Percentiles rank a stretch among this genome's conserved stretches.
phyloP scores from a whole-genome alignment of 2,797 vertebrate species.

The Hydrolagus colliei region DNA sequence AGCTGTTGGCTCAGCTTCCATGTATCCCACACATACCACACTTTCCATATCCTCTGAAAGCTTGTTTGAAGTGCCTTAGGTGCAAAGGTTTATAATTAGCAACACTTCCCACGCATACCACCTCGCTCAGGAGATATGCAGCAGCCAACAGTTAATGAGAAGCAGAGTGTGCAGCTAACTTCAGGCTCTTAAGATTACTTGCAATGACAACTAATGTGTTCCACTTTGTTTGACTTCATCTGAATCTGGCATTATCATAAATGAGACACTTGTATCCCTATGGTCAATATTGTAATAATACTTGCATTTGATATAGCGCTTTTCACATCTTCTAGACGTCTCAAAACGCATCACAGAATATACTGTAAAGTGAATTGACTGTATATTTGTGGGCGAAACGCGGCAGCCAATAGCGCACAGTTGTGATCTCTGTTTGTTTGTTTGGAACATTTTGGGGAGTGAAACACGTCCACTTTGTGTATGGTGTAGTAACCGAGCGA shows the following conservation, averaged over 20 bases:
- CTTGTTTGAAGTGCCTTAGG: conserved; percentile 2
- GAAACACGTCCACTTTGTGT: background rate
- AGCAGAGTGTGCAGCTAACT: background rate
- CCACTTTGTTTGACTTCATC: background rate
- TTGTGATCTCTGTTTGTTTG: background rate
- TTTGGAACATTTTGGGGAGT: background rate
- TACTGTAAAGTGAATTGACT: too few species aligned
- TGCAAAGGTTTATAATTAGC: background rate
- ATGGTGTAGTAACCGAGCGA: background rate
- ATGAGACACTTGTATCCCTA: background rate
- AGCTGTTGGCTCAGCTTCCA: background rate
- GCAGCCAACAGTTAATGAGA: background rate
- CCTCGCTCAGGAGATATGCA: background rate
- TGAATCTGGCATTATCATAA: background rate
- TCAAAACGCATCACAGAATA: too few species aligned
- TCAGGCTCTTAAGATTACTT: background rate
- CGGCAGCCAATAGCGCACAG: background rate
- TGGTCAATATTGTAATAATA: background rate
- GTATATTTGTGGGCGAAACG: too few species aligned
- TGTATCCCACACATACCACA: background rate
- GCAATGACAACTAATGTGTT: background rate
- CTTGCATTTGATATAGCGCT: too few species aligned
- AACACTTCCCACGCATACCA: background rate
- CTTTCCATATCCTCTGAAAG: background rate
- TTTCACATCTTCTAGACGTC: too few species aligned